These are phyloP conservation scores for Eulemur rufifrons DNA, from an alignment of 2,113 vertebrate genomes.

Conservation along the genomic window DNA sequence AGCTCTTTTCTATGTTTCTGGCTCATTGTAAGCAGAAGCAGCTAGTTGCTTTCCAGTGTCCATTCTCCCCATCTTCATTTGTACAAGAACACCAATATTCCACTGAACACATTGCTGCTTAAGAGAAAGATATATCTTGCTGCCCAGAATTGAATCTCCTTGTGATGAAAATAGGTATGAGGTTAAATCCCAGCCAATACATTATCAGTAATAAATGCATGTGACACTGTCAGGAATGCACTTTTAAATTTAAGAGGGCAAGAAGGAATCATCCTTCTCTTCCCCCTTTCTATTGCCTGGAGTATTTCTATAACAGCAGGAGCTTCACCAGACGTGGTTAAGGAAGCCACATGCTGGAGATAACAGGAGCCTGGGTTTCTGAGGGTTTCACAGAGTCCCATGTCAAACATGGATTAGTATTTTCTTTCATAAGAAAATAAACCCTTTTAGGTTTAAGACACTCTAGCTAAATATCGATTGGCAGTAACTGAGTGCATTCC, in stretches of 20 bases:
- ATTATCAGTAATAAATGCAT: neutral
- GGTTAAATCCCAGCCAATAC: neutral
- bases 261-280: neutral
- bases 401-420: accelerated
- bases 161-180: neutral
- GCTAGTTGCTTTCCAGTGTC: neutral
- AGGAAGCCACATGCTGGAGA: neutral
- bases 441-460: neutral
- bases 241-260: neutral
- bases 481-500: neutral
- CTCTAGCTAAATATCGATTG: neutral
- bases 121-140: neutral
- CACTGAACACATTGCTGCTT: neutral
- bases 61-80: neutral
- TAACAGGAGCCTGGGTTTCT: neutral
- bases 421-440: neutral
- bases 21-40: neutral
- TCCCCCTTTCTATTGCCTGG: neutral
- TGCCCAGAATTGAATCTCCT: neutral
- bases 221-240: neutral
- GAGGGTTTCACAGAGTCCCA: neutral
- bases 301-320: neutral
- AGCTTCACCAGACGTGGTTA: too few species aligned
- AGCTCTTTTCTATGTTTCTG: neutral
- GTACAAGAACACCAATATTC: neutral